phyloP scores from a whole-genome alignment of 2,113 vertebrate species.

The Pycnonotus jocosus region DNA sequence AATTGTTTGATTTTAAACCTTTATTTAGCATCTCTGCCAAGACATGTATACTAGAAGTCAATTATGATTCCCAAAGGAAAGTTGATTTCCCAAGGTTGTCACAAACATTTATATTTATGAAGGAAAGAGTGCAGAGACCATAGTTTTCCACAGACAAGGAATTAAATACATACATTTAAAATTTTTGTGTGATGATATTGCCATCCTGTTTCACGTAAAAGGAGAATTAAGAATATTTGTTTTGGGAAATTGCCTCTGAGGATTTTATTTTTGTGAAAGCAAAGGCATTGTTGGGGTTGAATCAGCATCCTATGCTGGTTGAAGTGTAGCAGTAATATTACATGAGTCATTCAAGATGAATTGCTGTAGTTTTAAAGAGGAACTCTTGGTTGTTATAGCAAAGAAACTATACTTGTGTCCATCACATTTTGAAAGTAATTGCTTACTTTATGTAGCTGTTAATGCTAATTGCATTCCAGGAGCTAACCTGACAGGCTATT shows the following conservation, averaged over 20 bases:
- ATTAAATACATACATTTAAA: conserved; percentile 8
- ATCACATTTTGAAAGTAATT: conserved; percentile 6
- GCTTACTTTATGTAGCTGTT: conserved; percentile 5
- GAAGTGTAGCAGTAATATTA: not conserved
- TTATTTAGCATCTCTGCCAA: not conserved
- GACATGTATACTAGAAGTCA: not conserved
- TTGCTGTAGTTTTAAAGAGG: not conserved
- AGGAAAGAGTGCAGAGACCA: not conserved
- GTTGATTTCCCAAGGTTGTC: not conserved
- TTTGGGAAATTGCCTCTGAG: not conserved
- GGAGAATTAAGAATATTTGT: not conserved
- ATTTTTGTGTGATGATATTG: not conserved
- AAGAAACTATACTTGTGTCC: not conserved
- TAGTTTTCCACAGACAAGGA: not conserved
- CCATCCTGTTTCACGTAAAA: not conserved
- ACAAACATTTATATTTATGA: not conserved
- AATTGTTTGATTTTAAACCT: not conserved
- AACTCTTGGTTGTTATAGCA: not conserved
- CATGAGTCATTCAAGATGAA: conserved; percentile 10
- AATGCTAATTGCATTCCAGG: conserved; percentile 25
- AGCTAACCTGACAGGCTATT: not conserved
- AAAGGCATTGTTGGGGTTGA: not conserved
- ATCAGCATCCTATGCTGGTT: not conserved
- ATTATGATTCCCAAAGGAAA: not conserved
- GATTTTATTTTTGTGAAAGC: not conserved